Evolutionary conservation across 2,888 invertebrate species (phyloP).

Genomic region (Drosophila heteroneura): DNA sequence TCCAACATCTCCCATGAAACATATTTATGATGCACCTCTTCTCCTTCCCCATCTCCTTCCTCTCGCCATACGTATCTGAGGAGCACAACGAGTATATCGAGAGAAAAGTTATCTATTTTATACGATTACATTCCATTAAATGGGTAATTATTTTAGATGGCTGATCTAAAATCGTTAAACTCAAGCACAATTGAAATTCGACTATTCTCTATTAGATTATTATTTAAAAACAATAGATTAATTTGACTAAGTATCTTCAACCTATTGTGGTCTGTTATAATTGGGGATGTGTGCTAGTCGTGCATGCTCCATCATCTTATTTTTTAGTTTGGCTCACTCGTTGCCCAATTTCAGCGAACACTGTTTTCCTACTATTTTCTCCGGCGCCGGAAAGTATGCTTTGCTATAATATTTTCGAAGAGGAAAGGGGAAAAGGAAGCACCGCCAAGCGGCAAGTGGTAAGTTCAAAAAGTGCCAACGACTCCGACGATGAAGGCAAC

Average conservation of each 20-base stretch:
- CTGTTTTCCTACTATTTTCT: conserved; percentile 53
- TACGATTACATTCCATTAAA: not conserved
- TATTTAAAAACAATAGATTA: not conserved
- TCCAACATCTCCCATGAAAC: conserved; percentile 1
- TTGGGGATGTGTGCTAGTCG: conserved; percentile 10
- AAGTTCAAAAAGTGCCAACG: conserved; percentile 70
- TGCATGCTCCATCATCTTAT: conserved; percentile 11
- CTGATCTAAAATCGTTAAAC: not conserved
- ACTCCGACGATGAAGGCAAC: conserved; percentile 63
- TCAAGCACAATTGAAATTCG: not conserved
- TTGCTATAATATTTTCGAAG: conserved; percentile 54
- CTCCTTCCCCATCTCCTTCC: too few relatives aligned
- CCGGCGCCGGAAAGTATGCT: conserved; percentile 58
- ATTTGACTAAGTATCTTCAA: not conserved
- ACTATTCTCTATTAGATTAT: not conserved
- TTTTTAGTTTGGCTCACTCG: conserved; percentile 37
- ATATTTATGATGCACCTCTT: conserved; percentile 31
- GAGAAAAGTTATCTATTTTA: not conserved
- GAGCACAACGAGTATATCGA: not conserved
- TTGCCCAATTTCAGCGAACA: conserved; percentile 55
- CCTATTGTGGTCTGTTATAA: not conserved
- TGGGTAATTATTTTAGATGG: not conserved
- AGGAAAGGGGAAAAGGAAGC: conserved; percentile 3
- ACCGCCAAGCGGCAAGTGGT: conserved; percentile 43
- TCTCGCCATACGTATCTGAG: not conserved